These are phyloP conservation scores for Ictidomys tridecemlineatus DNA, from an alignment of 2,113 vertebrate genomes.

Conservation along the genomic window DNA sequence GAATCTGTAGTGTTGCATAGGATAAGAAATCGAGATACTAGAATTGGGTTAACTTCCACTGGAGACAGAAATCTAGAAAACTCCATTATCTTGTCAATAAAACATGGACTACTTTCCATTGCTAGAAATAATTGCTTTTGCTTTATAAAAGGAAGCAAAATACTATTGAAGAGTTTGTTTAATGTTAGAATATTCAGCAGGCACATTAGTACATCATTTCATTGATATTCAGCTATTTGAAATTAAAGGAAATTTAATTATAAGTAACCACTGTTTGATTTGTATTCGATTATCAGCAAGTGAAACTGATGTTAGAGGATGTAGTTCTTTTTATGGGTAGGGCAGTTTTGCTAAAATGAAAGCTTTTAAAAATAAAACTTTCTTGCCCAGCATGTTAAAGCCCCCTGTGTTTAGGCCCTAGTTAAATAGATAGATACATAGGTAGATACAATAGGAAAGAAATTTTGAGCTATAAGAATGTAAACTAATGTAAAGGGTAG, in stretches of 20 bases:
- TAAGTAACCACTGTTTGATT: conserved; percentile 32
- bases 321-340: conserved; percentile 5
- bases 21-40: conserved; percentile 12
- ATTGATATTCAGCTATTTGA: background rate
- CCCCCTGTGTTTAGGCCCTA: too few relatives aligned
- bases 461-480: too few relatives aligned
- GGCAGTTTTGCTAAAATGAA: conserved; percentile 3
- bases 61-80: background rate
- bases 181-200: background rate
- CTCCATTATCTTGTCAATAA: conserved; percentile 1
- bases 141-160: background rate
- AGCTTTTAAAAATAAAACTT: conserved; percentile 4
- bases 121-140: background rate
- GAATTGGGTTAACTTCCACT: conserved; percentile 48
- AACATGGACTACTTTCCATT: background rate
- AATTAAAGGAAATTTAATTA: background rate
- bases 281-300: conserved; percentile 28
- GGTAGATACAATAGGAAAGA: too few relatives aligned
- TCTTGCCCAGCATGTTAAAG: background rate
- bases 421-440: too few relatives aligned
- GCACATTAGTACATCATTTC: background rate
- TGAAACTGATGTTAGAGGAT: conserved; percentile 25
- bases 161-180: background rate
- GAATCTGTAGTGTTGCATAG: background rate
- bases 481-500: too few relatives aligned